phyloP scores from a whole-genome alignment of 2,888 invertebrate species.

The Anthrax anthrax region DNA sequence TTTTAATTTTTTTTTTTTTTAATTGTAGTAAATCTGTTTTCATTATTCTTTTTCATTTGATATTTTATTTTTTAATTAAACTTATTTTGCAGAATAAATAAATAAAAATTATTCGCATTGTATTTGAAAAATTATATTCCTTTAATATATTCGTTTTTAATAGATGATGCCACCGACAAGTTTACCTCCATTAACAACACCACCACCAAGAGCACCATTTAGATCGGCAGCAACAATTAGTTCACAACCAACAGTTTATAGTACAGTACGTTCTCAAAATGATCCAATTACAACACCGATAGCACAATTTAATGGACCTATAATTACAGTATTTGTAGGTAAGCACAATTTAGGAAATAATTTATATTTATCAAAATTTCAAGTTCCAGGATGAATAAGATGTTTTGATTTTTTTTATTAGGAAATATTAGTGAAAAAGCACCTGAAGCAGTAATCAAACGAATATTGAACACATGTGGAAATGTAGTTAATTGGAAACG shows the following conservation, averaged over 20 bases:
- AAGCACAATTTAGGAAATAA: constrained; percentile 14
- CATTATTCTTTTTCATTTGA: too few species aligned
- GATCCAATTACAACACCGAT: constrained; percentile 11
- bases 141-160: too few species aligned
- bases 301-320: constrained; percentile 51
- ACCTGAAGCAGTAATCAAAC: constrained; percentile 88
- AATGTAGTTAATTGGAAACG: constrained; percentile 93
- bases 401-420: constrained; percentile 14
- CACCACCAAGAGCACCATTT: constrained; percentile 29
- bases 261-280: constrained; percentile 19
- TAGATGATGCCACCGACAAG: constrained; percentile 40
- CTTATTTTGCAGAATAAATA: too few species aligned
- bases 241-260: constrained; percentile 33
- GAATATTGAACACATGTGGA: constrained; percentile 85
- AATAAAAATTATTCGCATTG: too few species aligned
- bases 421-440: constrained; percentile 88
- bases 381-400: neutral
- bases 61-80: too few species aligned
- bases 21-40: too few species aligned
- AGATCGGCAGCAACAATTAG: constrained; percentile 36
- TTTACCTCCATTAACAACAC: constrained; percentile 32
- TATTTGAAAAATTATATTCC: too few species aligned
- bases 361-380: neutral
- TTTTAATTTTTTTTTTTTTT: too few species aligned
- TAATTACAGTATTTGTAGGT: constrained; percentile 96